These are phyloP conservation scores for Amblyjoppa fuscipennis DNA, from an alignment of 2,888 invertebrate genomes.

Conservation along the genomic window DNA sequence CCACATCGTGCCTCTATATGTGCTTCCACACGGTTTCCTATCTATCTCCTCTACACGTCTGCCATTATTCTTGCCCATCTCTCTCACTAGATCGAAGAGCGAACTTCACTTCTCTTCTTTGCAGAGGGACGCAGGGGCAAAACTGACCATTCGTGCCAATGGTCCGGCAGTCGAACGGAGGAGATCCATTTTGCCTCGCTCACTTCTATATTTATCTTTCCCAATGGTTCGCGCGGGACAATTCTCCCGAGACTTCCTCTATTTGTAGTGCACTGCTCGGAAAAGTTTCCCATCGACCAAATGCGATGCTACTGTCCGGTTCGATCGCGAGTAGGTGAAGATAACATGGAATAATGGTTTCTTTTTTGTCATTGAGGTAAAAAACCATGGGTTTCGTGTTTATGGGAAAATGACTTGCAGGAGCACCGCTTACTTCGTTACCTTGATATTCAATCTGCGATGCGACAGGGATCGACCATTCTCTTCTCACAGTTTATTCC, in stretches of 20 bases:
- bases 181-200: too few relatives aligned
- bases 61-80: not conserved
- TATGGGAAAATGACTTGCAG: not conserved
- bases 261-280: slow-evolving; percentile 16
- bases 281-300: not conserved
- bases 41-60: slow-evolving; percentile 2
- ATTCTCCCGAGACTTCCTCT: not conserved
- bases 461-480: slow-evolving; percentile 19
- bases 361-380: too few relatives aligned
- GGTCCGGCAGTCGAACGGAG: too few relatives aligned
- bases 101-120: not conserved
- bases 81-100: slow-evolving; percentile 6
- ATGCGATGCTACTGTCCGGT: not conserved
- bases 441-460: slow-evolving; percentile 29
- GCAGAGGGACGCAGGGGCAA: not conserved
- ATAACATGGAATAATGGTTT: too few relatives aligned
- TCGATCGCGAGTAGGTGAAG: slow-evolving; percentile 19
- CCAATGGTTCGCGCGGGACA: not conserved
- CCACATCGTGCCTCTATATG: not conserved
- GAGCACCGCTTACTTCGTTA: not conserved
- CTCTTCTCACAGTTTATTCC: slow-evolving; percentile 18
- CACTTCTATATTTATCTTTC: slow-evolving; percentile 27
- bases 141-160: too few relatives aligned
- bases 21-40: slow-evolving; percentile 1
- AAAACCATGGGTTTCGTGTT: too few relatives aligned